A percentile compares a stretch with the other conserved stretches of the same genome.
phyloP scores from a whole-genome alignment of 1,140 invertebrate genomes.

The Trichonephila clavata region DNA sequence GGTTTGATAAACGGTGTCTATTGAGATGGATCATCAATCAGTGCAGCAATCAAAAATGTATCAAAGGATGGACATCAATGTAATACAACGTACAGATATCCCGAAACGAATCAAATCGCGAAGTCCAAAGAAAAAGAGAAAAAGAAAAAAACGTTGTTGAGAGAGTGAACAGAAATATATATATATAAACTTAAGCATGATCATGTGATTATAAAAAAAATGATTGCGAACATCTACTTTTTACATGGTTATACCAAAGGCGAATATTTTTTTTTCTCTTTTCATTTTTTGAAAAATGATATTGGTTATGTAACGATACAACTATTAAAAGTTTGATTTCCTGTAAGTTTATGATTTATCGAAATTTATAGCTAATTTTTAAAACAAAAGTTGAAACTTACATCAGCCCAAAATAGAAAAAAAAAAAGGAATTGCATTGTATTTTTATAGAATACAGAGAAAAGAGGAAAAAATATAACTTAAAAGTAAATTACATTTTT shows the following conservation, averaged over 20 bases:
- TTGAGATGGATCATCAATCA: neutral
- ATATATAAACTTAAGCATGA: neutral
- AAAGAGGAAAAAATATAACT: too few relatives aligned
- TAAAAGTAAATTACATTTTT: too few relatives aligned
- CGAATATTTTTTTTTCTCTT: too few relatives aligned
- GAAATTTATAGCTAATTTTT: too few relatives aligned
- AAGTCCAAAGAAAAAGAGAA: neutral
- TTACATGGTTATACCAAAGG: neutral
- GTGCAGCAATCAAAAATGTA: conserved; percentile 16
- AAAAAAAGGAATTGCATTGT: too few relatives aligned
- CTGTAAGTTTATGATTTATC: too few relatives aligned
- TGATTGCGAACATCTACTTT: neutral
- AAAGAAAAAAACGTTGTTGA: neutral
- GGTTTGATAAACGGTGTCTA: neutral
- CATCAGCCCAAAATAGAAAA: too few relatives aligned
- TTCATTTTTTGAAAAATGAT: too few relatives aligned
- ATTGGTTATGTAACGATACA: too few relatives aligned
- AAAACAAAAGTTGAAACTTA: too few relatives aligned
- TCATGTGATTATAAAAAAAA: neutral
- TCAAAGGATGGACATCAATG: conserved; percentile 19
- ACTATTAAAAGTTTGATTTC: too few relatives aligned
- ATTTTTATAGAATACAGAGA: too few relatives aligned
- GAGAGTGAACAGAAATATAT: conserved; percentile 3
- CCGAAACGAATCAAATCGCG: neutral
- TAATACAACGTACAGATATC: conserved; percentile 4